Base-by-base conservation (phyloP, 2,888 invertebrate genomes). In the Sialis fuliginosa region DNA sequence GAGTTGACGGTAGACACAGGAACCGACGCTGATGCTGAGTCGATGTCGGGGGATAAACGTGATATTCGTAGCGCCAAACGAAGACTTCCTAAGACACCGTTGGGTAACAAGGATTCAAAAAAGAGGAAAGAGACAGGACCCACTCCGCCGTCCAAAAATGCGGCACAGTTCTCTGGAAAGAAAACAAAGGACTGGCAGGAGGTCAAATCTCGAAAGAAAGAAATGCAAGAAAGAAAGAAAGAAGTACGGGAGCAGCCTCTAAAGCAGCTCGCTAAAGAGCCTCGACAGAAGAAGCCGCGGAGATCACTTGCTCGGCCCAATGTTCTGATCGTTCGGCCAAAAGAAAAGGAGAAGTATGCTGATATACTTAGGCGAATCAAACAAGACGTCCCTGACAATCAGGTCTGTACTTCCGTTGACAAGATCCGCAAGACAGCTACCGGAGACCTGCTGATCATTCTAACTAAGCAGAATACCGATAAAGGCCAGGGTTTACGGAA, bases 281-380 rank as follows among this genome's bases (percentile, higher is more conserved):
- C 13, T 6, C 42, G 8, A 6, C 13, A 13, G 3, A 9, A 33
- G n/a, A 43, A 43, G 10, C 10, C 31, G 32, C 33, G 33, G 43
- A 32, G 5, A 2, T 33, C 31, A 43, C 10, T 10, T 9, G 32
- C 22, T 7, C 37, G 42, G 32, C 50, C 48, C 6, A 42, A 50
- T 12, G 50, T 49, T 2, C 42, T 50, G 4, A 48, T 50, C 8
- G 41, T 51, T 22, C 46, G 42, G 7, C 46, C 43, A 5, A 37
- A 6, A 1, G 42, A 49, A 34, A 50, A 50, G 32, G 45, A 10
- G 32, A 50, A 46, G n/a, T 50, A 49, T n/a, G 45, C 48, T 6
- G 48, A 51, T 2, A 48, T 48, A 6, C 49, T 52, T 8, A 22
- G 35, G 2, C 45, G 44, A 10, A 48, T 43, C 4, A 48, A 46